Conservation (phyloP, 2,888 invertebrate species). For the Folsomia manolachei region DNA sequence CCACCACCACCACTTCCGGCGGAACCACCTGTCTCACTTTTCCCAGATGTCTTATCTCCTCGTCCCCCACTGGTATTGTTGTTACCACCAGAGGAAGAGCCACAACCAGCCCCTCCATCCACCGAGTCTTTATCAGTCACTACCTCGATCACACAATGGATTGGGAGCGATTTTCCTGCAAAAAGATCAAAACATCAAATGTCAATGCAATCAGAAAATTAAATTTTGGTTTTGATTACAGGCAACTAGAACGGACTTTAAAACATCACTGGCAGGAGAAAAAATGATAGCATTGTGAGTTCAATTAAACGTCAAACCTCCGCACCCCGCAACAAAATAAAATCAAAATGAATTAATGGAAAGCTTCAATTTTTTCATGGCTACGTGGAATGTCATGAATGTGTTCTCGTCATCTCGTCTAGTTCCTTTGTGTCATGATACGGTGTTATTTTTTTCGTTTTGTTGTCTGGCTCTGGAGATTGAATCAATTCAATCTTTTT, state of each 20-base stretch:
- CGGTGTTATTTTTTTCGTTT: too few species aligned
- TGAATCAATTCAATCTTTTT: too few species aligned
- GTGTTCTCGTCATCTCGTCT: too few species aligned
- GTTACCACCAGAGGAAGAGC: background rate
- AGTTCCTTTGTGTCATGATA: too few species aligned
- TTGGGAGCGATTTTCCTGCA: constrained; percentile 81
- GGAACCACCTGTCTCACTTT: constrained; percentile 48
- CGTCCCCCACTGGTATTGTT: constrained; percentile 6
- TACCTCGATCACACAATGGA: constrained; percentile 91
- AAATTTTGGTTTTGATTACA: background rate
- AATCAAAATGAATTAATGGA: too few species aligned
- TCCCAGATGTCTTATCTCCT: constrained; percentile 50
- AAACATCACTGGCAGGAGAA: background rate
- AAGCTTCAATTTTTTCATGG: too few species aligned
- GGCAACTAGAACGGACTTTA: background rate
- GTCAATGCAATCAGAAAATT: background rate
- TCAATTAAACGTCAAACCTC: background rate
- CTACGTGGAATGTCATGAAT: too few species aligned
- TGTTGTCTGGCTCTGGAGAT: too few species aligned
- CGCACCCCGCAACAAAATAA: too few species aligned
- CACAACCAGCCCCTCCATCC: constrained; percentile 30
- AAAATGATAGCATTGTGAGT: background rate
- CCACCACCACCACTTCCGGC: constrained; percentile 25
- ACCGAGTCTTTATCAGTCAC: constrained; percentile 44
- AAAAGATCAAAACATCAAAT: constrained; percentile 51